These are phyloP conservation scores for Antedon mediterranea DNA, from an alignment of 53 echinoderm and acorn worm genomes.

Conservation along the genomic window DNA sequence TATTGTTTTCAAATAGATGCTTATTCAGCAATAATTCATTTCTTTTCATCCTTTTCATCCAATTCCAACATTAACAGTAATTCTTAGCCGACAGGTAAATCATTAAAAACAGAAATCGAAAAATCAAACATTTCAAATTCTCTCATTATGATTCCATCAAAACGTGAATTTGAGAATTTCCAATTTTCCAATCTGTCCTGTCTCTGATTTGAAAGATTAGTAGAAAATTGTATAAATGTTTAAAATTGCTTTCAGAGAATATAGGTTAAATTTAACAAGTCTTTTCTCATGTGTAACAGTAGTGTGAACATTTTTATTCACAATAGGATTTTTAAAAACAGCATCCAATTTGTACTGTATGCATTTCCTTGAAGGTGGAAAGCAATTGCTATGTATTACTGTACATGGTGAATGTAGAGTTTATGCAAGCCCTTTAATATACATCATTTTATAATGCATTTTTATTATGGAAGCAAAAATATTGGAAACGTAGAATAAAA, in stretches of 20 bases:
- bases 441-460: too few species aligned
- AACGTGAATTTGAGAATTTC: not conserved
- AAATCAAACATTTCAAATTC: not conserved
- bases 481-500: too few species aligned
- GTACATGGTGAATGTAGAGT: too few species aligned
- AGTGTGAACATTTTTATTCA: not conserved
- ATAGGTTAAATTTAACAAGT: not conserved
- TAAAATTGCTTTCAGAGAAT: not conserved
- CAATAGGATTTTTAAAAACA: not conserved
- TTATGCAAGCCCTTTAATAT: too few species aligned
- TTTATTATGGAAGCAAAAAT: too few species aligned
- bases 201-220: not conserved
- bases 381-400: too few species aligned
- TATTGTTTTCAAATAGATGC: too few species aligned
- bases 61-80: not conserved
- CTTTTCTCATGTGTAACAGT: not conserved
- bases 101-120: not conserved
- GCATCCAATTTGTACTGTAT: too few species aligned
- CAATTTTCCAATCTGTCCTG: not conserved
- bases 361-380: too few species aligned
- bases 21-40: too few species aligned
- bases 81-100: not conserved
- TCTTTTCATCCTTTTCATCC: too few species aligned
- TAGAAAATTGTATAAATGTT: not conserved
- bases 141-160: not conserved